Conservation (phyloP, 2,888 invertebrate species). For the Rhamphomyia laevipes region DNA sequence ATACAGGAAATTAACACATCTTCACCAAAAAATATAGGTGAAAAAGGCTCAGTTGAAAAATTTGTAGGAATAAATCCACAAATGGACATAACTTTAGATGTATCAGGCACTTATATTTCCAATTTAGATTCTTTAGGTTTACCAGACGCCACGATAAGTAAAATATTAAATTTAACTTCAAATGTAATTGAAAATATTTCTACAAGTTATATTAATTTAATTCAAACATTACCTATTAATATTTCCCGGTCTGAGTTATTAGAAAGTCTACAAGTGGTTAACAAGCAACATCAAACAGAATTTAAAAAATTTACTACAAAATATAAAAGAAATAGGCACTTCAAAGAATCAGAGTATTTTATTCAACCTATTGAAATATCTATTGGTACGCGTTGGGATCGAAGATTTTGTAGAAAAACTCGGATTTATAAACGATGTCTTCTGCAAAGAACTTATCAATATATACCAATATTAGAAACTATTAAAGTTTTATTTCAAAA, state of each 20-base stretch:
- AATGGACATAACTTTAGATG: too few species aligned
- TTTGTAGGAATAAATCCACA: too few species aligned
- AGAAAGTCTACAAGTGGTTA: not conserved
- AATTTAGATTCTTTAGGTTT: slow-evolving; percentile 2
- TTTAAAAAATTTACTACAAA: not conserved
- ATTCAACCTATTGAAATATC: slow-evolving; percentile 2
- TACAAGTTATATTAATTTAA: not conserved
- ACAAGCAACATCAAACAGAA: not conserved
- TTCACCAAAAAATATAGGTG: too few species aligned
- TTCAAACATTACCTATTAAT: not conserved
- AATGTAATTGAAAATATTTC: slow-evolving; percentile 3
- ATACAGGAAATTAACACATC: not conserved
- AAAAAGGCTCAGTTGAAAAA: too few species aligned
- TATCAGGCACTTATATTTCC: not conserved
- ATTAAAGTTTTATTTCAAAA: slow-evolving; percentile 5
- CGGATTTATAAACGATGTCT: slow-evolving; percentile 5
- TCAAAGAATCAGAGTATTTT: slow-evolving; percentile 1
- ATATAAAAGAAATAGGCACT: slow-evolving; percentile 5
- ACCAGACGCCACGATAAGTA: slow-evolving; percentile 4
- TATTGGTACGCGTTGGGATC: slow-evolving; percentile 7
- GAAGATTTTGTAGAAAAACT: slow-evolving; percentile 4
- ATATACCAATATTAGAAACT: slow-evolving; percentile 6
- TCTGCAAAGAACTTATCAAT: slow-evolving; percentile 5
- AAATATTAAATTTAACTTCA: slow-evolving; percentile 4
- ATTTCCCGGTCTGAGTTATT: not conserved